A percentile compares a stretch with the other conserved stretches of the same genome.
Conservation (phyloP, 2,888 invertebrate species). For the Cybosia mesomella region DNA sequence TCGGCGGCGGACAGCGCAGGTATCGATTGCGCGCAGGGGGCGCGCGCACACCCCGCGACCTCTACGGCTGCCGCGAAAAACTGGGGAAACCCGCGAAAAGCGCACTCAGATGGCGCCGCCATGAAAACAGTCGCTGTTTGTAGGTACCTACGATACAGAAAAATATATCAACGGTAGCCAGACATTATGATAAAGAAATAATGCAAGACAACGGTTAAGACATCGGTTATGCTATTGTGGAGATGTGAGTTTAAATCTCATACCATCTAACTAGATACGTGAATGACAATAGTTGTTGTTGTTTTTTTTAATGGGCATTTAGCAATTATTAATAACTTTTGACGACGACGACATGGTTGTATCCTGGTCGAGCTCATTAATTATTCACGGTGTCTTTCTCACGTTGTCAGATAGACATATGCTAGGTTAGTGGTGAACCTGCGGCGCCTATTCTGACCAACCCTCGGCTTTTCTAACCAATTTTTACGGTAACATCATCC, state of each 20-base stretch:
- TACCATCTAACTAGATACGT: not conserved
- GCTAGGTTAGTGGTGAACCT: not conserved
- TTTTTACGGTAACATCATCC: not conserved
- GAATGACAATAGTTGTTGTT: not conserved
- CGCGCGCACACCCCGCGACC: slow-evolving; percentile 66
- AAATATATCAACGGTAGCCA: not conserved
- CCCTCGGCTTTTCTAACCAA: not conserved
- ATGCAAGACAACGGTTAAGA: too few species aligned
- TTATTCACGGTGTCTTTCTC: not conserved
- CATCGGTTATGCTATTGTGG: slow-evolving; percentile 4
- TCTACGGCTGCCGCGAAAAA: slow-evolving; percentile 61
- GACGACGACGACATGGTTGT: not conserved
- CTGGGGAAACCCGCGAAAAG: slow-evolving; percentile 71
- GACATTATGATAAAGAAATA: not conserved
- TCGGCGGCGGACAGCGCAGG: slow-evolving; percentile 67
- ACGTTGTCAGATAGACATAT: not conserved
- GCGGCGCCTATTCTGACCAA: not conserved
- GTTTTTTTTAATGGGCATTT: not conserved
- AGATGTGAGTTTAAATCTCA: not conserved
- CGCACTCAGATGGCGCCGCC: slow-evolving; percentile 71
- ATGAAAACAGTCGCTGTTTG: slow-evolving; percentile 15
- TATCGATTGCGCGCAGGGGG: slow-evolving; percentile 78
- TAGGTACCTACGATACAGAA: not conserved
- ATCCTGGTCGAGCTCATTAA: not conserved
- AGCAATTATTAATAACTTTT: not conserved